A percentile compares a stretch with the other conserved stretches of the same genome.
These are phyloP conservation scores for Tenebrio molitor DNA, from an alignment of 1,140 invertebrate genomes.

Conservation along the genomic window DNA sequence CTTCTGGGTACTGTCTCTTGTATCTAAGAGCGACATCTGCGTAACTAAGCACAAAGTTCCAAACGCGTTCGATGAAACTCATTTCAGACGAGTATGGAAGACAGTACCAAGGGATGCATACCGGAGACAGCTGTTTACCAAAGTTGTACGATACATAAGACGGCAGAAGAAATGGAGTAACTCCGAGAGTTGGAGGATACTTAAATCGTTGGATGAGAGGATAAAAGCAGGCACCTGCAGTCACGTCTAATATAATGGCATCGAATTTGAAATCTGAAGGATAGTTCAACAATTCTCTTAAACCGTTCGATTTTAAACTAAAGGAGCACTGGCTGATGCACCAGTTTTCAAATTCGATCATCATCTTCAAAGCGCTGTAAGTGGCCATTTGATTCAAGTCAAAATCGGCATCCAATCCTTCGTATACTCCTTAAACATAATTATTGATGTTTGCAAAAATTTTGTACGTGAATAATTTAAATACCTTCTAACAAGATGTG, in stretches of 20 bases:
- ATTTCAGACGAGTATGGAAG: slow-evolving; percentile 13
- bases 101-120: slow-evolving; percentile 15
- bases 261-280: slow-evolving; percentile 57
- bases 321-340: background rate
- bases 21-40: background rate
- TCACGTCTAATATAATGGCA: slow-evolving; percentile 58
- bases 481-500: background rate
- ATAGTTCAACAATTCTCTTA: slow-evolving; percentile 47
- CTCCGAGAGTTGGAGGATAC: slow-evolving; percentile 21
- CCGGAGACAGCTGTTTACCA: slow-evolving; percentile 22
- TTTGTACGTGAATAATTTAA: background rate
- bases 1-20: background rate
- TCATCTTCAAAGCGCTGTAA: background rate
- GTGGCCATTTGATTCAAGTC: background rate
- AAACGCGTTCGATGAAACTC: slow-evolving; percentile 7
- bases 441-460: background rate
- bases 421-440: slow-evolving; percentile 3
- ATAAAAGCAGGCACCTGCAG: slow-evolving; percentile 50
- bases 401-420: background rate
- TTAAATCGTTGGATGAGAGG: slow-evolving; percentile 21
- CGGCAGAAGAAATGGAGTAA: slow-evolving; percentile 32
- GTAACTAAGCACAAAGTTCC: slow-evolving; percentile 15
- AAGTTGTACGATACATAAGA: slow-evolving; percentile 23
- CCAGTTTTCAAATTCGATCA: background rate
- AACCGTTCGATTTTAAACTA: slow-evolving; percentile 1